Evolutionary conservation across 2,888 invertebrate species (phyloP).

Genomic region (Zele albiditarsus): DNA sequence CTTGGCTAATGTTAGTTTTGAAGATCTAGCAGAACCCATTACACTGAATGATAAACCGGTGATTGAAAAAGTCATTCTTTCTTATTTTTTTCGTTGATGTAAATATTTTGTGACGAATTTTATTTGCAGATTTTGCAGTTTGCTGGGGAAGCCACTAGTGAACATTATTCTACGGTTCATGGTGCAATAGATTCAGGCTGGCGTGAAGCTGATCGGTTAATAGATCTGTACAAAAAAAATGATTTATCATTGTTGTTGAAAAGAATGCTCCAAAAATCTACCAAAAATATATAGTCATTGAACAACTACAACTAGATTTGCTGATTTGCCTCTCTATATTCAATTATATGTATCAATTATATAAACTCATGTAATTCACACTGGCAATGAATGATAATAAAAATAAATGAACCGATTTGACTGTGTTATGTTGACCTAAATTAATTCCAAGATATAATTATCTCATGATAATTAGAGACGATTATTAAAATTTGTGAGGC

Average conservation of each 20-base stretch:
- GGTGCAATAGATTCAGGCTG: slow-evolving; percentile 82
- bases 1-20: slow-evolving; percentile 71
- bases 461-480: too few relatives aligned
- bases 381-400: too few relatives aligned
- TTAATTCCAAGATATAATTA: too few relatives aligned
- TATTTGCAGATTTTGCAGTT: slow-evolving; percentile 76
- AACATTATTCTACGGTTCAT: slow-evolving; percentile 78
- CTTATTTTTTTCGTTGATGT: neutral
- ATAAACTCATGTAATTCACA: too few relatives aligned
- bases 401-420: too few relatives aligned
- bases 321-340: too few relatives aligned
- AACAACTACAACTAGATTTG: neutral
- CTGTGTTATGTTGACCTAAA: too few relatives aligned
- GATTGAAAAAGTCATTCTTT: slow-evolving; percentile 24
- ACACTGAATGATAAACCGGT: slow-evolving; percentile 66
- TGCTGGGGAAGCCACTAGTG: slow-evolving; percentile 80
- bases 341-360: too few relatives aligned
- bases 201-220: slow-evolving; percentile 80
- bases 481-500: too few relatives aligned
- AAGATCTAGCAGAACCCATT: slow-evolving; percentile 76
- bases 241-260: neutral
- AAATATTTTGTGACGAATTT: neutral
- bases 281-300: neutral
- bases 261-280: neutral
- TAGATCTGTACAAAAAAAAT: slow-evolving; percentile 40